A percentile compares a stretch with the other conserved stretches of the same genome.
Conservation (phyloP, 2,888 invertebrate species). For the Pimpla rufipes region DNA sequence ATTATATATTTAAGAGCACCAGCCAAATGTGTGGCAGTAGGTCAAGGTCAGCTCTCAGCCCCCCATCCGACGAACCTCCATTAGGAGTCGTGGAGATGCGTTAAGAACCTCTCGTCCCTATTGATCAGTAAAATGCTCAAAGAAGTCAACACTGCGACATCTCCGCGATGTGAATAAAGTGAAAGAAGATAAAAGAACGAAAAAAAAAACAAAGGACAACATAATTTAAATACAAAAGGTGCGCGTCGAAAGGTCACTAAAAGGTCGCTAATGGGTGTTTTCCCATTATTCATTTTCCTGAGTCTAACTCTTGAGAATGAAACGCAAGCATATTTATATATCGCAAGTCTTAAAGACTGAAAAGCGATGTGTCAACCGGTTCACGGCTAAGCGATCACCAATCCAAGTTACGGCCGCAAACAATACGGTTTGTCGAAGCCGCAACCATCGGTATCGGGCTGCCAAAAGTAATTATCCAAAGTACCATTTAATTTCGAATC, state of each 20-base stretch:
- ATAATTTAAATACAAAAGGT: conserved; percentile 3
- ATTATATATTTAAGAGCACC: conserved; percentile 24
- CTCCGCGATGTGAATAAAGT: background rate
- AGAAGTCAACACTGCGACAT: conserved; percentile 17
- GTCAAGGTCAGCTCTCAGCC: conserved; percentile 72
- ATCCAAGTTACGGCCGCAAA: no score
- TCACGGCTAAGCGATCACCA: no score
- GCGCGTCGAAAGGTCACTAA: conserved; percentile 22
- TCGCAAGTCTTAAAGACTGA: background rate
- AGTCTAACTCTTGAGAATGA: background rate
- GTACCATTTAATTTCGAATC: background rate
- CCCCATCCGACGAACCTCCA: conserved; percentile 46
- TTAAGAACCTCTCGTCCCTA: conserved; percentile 65
- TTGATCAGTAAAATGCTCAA: conserved; percentile 67
- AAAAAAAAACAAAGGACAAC: background rate
- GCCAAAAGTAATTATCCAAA: background rate
- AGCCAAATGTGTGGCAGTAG: conserved; percentile 66
- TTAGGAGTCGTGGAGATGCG: conserved; percentile 68
- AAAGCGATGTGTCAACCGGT: background rate
- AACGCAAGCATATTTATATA: conserved; percentile 5
- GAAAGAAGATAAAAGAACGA: background rate
- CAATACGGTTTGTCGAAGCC: no score
- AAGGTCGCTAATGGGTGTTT: background rate
- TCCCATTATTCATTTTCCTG: conserved; percentile 24
- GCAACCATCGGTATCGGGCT: no score